These are phyloP conservation scores for Columba livia DNA, from an alignment of 2,113 vertebrate species.

Conservation along the genomic window DNA sequence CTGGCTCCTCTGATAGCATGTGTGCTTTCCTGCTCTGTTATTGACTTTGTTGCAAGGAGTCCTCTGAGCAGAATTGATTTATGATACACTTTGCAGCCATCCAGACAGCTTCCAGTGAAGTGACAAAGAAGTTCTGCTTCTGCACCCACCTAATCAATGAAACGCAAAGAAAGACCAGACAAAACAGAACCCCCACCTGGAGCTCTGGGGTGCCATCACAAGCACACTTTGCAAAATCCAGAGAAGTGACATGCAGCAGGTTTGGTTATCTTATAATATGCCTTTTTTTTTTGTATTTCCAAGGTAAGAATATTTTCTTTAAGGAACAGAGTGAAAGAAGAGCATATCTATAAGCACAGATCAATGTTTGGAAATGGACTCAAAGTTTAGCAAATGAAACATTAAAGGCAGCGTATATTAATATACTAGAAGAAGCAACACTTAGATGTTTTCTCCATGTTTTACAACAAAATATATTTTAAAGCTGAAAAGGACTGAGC, in stretches of 20 bases:
- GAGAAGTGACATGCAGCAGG: not conserved
- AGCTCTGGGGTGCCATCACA: conserved; percentile 16
- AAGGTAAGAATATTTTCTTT: not conserved
- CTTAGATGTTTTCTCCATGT: not conserved
- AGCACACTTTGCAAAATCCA: not conserved
- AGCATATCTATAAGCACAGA: not conserved
- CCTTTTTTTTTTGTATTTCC: not conserved
- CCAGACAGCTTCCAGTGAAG: conserved; percentile 66
- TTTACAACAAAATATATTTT: not conserved
- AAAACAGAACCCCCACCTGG: conserved; percentile 39
- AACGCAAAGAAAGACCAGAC: conserved; percentile 50
- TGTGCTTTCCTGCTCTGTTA: conserved; percentile 36
- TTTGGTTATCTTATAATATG: not conserved
- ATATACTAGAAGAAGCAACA: not conserved
- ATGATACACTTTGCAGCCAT: conserved; percentile 54
- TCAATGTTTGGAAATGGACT: not conserved
- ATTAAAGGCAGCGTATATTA: not conserved
- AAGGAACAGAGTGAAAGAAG: not conserved
- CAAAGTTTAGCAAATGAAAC: not conserved
- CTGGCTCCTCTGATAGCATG: conserved; percentile 23
- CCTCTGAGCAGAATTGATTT: conserved; percentile 68
- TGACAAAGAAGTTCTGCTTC: conserved; percentile 74
- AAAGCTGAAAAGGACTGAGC: not conserved
- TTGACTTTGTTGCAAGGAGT: conserved; percentile 57
- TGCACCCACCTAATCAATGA: conserved; percentile 67